Conservation (phyloP, 2,888 invertebrate genomes). For the Ophion ellenae region DNA sequence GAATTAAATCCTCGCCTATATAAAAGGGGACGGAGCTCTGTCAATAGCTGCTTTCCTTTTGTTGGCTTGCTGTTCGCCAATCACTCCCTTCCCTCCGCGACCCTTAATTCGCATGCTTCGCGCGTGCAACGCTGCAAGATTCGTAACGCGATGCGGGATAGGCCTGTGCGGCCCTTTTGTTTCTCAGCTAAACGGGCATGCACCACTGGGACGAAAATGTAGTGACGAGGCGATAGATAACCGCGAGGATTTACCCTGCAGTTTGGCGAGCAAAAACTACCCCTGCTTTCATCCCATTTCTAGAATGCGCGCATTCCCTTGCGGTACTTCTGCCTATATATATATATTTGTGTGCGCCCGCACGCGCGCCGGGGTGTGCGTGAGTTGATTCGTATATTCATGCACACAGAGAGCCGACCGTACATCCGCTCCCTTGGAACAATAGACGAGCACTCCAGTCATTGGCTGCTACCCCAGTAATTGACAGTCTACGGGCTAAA, state of each 20-base stretch:
- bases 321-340: conserved; percentile 9
- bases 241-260: background rate
- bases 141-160: background rate
- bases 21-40: background rate
- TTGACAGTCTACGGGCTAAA: background rate
- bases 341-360: background rate
- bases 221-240: conserved; percentile 26
- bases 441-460: background rate
- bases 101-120: background rate
- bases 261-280: conserved; percentile 50
- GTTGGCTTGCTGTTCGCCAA: background rate
- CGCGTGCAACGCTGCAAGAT: background rate
- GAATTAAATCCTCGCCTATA: background rate
- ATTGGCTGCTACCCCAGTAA: conserved; percentile 20
- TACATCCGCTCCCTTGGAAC: conserved; percentile 36
- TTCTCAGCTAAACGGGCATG: background rate
- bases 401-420: conserved; percentile 31
- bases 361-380: background rate
- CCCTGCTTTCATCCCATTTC: conserved; percentile 40
- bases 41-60: background rate
- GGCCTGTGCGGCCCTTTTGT: background rate
- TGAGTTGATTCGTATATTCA: background rate
- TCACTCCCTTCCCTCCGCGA: background rate
- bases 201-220: conserved; percentile 24
- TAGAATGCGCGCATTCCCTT: conserved; percentile 20